Percentiles rank a stretch among this genome's conserved stretches.
These are phyloP conservation scores for Gallinago jamesoni DNA, from an alignment of 2,113 vertebrate species.

Conservation along the genomic window DNA sequence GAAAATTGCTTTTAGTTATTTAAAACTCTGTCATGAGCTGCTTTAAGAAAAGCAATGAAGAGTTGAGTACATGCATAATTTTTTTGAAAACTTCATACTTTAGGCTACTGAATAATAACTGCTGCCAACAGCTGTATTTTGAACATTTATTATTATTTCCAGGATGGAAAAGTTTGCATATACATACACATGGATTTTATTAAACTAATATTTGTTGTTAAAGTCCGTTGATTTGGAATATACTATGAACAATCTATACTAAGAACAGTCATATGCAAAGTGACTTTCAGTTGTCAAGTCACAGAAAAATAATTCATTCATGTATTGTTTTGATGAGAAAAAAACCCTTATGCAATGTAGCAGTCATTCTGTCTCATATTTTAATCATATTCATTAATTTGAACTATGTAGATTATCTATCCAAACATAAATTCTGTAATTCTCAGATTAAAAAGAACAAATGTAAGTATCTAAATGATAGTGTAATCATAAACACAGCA, in stretches of 20 bases:
- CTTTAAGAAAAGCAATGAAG: conserved; percentile 38
- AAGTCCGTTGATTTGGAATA: neutral
- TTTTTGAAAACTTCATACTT: neutral
- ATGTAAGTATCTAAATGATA: neutral
- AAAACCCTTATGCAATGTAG: neutral
- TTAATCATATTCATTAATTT: neutral
- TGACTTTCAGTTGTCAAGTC: neutral
- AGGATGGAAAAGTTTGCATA: neutral
- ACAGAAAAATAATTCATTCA: neutral
- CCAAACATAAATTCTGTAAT: neutral
- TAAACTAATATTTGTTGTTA: neutral
- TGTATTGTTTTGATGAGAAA: neutral
- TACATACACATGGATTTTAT: neutral
- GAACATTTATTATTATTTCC: neutral
- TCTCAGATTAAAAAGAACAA: neutral
- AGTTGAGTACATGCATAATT: conserved; percentile 3
- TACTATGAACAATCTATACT: neutral
- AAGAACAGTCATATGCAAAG: neutral
- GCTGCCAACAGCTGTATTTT: neutral
- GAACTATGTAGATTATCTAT: neutral
- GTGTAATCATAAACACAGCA: neutral
- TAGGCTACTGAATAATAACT: conserved; percentile 12
- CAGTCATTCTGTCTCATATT: neutral
- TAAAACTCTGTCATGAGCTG: conserved; percentile 48
- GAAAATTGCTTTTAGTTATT: conserved; percentile 61